Percentiles rank a stretch among this genome's conserved stretches.
phyloP scores from a whole-genome alignment of 2,797 vertebrate species.

The Astyanax mexicanus region DNA sequence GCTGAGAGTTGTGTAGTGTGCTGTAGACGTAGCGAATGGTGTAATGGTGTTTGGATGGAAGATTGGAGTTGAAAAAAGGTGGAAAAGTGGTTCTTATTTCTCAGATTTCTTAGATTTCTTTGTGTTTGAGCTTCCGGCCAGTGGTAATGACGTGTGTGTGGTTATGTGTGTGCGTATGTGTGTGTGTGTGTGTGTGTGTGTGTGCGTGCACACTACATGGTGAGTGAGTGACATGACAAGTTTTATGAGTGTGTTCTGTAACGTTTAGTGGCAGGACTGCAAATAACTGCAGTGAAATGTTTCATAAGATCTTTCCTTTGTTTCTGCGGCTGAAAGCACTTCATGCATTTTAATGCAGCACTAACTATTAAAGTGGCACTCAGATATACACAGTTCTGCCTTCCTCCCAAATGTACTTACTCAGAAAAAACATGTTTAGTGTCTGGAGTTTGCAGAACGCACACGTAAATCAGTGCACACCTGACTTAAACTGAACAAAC shows the following conservation, averaged over 20 bases:
- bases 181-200: no score
- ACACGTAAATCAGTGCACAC: no score
- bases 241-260: slow-evolving; percentile 68
- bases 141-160: slow-evolving; percentile 53
- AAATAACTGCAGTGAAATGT: slow-evolving; percentile 39
- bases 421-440: background rate
- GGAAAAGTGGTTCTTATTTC: no score
- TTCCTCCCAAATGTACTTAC: background rate
- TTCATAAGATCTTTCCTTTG: slow-evolving; percentile 25
- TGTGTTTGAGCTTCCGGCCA: slow-evolving; percentile 18
- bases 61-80: no score
- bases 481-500: no score
- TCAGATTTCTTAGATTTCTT: no score
- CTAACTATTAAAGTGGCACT: background rate
- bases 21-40: slow-evolving; percentile 47
- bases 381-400: background rate
- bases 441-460: no score
- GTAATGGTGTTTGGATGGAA: no score
- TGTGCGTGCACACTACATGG: slow-evolving; percentile 38
- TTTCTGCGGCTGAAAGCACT: slow-evolving; percentile 1
- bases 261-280: slow-evolving; percentile 53
- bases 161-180: background rate
- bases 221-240: slow-evolving; percentile 44
- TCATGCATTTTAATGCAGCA: background rate
- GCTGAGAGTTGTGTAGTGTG: slow-evolving; percentile 35